Conservation (phyloP, 2,888 invertebrate genomes). For the Dascillus cervinus region DNA sequence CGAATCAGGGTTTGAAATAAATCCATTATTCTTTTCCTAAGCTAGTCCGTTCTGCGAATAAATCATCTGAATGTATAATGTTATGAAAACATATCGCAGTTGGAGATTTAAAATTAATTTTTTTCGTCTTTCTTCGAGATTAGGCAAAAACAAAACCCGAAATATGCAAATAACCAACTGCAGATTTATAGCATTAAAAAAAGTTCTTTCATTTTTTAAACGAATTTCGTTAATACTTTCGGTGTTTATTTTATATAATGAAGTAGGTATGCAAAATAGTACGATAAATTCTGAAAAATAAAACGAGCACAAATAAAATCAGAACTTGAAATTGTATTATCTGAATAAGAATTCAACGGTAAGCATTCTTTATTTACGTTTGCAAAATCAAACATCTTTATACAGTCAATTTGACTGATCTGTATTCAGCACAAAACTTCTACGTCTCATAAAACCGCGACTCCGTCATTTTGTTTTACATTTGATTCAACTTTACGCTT, state of each 20-base stretch:
- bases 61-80: slow-evolving; percentile 25
- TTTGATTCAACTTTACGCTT: slow-evolving; percentile 15
- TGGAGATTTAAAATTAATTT: slow-evolving; percentile 17
- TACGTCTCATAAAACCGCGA: slow-evolving; percentile 14
- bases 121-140: slow-evolving; percentile 13
- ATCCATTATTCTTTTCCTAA: slow-evolving; percentile 31
- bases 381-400: slow-evolving; percentile 28
- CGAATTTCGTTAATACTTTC: too few relatives aligned
- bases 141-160: slow-evolving; percentile 12
- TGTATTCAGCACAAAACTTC: slow-evolving; percentile 26
- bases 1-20: slow-evolving; percentile 27
- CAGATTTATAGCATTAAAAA: too few relatives aligned
- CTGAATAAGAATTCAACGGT: slow-evolving; percentile 20
- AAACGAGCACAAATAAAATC: slow-evolving; percentile 9
- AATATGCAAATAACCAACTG: too few relatives aligned
- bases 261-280: too few relatives aligned
- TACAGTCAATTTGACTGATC: slow-evolving; percentile 29
- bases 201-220: too few relatives aligned
- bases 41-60: slow-evolving; percentile 26
- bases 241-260: too few relatives aligned
- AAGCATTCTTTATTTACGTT: slow-evolving; percentile 22
- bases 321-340: slow-evolving; percentile 12
- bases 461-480: slow-evolving; percentile 14
- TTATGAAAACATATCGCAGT: slow-evolving; percentile 22
- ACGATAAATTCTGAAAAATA: too few relatives aligned